These are phyloP conservation scores for Erebia palarica DNA, from an alignment of 2,888 invertebrate genomes.

Conservation along the genomic window DNA sequence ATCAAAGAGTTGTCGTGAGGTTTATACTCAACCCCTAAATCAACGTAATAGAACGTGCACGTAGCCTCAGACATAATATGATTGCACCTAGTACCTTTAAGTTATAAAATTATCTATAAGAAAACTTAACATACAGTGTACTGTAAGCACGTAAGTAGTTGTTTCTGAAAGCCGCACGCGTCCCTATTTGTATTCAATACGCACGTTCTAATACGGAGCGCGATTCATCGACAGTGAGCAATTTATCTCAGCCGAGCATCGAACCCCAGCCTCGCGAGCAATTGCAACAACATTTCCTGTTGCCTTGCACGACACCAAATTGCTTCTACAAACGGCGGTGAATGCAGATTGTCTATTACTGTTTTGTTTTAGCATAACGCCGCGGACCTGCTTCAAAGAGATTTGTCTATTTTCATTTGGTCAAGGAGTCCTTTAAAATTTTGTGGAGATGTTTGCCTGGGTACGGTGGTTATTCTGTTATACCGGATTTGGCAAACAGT, in stretches of 20 bases:
- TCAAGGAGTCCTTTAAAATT: not conserved
- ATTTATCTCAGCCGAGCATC: slow-evolving; percentile 71
- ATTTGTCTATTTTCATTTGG: slow-evolving; percentile 28
- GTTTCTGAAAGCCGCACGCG: slow-evolving; percentile 45
- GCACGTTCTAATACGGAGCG: slow-evolving; percentile 70
- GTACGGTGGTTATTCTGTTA: no score
- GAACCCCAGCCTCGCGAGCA: slow-evolving; percentile 64
- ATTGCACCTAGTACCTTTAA: no score
- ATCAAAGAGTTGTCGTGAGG: no score
- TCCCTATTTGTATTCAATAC: slow-evolving; percentile 75
- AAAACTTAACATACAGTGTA: slow-evolving; percentile 10
- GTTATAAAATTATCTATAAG: not conserved
- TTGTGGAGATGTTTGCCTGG: no score
- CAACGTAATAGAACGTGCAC: no score
- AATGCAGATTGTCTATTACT: slow-evolving; percentile 75
- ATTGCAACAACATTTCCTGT: slow-evolving; percentile 68
- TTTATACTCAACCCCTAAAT: no score
- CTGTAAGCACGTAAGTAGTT: slow-evolving; percentile 21
- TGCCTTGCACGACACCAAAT: slow-evolving; percentile 71
- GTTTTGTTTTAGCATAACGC: slow-evolving; percentile 47
- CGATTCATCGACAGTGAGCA: slow-evolving; percentile 66
- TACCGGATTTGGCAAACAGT: no score
- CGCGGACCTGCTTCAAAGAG: slow-evolving; percentile 31
- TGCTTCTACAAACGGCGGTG: slow-evolving; percentile 70
- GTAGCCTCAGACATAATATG: no score